Evolutionary conservation across 2,113 vertebrate genomes (phyloP).

Genomic region (Malurus alboscapulatus): DNA sequence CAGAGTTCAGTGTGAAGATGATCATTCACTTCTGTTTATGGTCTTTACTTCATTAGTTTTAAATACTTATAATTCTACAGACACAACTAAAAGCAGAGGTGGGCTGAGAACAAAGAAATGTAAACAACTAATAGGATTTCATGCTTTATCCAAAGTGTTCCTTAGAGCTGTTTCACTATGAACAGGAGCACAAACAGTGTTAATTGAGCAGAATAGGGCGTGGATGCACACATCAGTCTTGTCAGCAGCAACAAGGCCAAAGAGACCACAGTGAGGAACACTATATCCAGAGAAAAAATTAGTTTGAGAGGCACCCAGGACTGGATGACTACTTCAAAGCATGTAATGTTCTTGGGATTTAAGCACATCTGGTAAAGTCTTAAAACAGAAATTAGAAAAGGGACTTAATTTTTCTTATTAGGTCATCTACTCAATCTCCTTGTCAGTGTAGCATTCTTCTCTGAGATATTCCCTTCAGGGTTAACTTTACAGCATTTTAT

Average conservation of each 20-base stretch:
- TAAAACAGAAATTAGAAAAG: constrained; percentile 1
- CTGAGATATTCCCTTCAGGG: background rate
- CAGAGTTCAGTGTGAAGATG: background rate
- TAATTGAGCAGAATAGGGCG: constrained; percentile 23
- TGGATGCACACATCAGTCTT: background rate
- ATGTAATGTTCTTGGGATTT: background rate
- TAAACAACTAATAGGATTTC: background rate
- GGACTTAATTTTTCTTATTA: background rate
- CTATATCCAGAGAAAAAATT: background rate
- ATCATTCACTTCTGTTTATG: background rate
- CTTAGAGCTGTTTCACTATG: background rate
- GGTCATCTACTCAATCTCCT: background rate
- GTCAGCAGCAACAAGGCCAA: background rate
- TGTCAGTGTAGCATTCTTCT: background rate
- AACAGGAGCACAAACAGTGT: background rate
- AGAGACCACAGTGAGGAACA: background rate
- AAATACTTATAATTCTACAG: background rate
- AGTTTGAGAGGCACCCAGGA: background rate
- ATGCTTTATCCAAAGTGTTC: background rate
- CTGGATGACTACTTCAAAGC: background rate
- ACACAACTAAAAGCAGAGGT: background rate
- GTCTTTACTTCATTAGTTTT: background rate
- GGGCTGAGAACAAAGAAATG: background rate
- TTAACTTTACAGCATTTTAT: constrained; percentile 6
- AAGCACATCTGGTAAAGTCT: background rate